Conservation (phyloP, 2,888 invertebrate species). For the Odontocolon sp. region DNA sequence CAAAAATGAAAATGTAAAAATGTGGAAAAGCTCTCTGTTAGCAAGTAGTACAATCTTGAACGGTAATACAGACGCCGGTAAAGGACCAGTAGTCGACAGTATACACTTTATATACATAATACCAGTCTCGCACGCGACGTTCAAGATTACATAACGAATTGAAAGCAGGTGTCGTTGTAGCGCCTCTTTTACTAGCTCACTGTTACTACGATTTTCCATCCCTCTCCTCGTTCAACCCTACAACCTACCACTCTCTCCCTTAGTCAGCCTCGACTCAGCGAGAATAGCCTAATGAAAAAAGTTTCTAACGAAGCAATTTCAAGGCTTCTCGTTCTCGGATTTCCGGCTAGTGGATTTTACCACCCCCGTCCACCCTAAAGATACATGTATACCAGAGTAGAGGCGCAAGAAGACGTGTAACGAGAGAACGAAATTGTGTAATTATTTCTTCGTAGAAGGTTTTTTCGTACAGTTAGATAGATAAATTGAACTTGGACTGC, state of each 20-base stretch:
- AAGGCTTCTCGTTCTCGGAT: conserved; percentile 62
- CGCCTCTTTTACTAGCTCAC: conserved; percentile 31
- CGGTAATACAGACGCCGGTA: conserved; percentile 39
- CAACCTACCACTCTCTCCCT: conserved; percentile 22
- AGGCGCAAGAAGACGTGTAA: conserved; percentile 41
- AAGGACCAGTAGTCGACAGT: conserved; percentile 23
- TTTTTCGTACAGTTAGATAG: background rate
- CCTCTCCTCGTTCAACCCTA: background rate
- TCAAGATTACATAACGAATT: conserved; percentile 57
- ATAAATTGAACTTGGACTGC: conserved; percentile 13
- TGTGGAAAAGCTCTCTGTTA: conserved; percentile 52
- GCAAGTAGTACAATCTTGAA: conserved; percentile 51
- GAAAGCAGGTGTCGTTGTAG: conserved; percentile 61
- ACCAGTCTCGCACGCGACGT: conserved; percentile 33
- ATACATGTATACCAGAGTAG: conserved; percentile 36
- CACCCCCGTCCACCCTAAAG: conserved; percentile 30
- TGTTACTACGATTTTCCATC: conserved; percentile 40
- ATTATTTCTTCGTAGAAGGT: conserved; percentile 49
- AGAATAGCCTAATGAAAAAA: conserved; percentile 62
- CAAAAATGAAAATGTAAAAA: conserved; percentile 42
- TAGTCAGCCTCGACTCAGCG: conserved; percentile 44
- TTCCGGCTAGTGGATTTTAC: conserved; percentile 58
- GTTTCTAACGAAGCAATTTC: conserved; percentile 62
- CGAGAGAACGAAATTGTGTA: conserved; percentile 45
- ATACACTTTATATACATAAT: background rate